These are phyloP conservation scores for Progne subis DNA, from an alignment of 2,113 vertebrate species.

Conservation along the genomic window DNA sequence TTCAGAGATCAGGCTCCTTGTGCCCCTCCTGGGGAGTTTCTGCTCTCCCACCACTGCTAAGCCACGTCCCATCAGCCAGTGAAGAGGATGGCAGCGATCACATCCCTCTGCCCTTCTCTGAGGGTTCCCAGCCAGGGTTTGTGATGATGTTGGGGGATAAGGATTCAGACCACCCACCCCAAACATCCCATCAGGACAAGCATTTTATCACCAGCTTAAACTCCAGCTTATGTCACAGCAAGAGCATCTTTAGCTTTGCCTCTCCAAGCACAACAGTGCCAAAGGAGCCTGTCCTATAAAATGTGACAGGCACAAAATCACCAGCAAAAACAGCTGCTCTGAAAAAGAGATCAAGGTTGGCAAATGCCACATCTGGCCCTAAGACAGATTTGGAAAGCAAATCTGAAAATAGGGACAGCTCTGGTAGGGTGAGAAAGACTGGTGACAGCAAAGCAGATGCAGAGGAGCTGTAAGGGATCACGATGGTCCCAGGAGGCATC, in stretches of 20 bases:
- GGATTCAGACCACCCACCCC: neutral
- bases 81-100: neutral
- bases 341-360: neutral
- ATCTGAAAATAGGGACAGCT: neutral
- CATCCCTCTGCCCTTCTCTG: neutral
- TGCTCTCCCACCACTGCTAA: neutral
- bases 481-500: fast-evolving
- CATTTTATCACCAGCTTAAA: neutral
- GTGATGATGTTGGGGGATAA: fast-evolving
- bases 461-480: neutral
- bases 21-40: neutral
- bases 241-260: neutral
- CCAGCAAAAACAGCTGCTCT: neutral
- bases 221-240: fast-evolving
- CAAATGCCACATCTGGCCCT: neutral
- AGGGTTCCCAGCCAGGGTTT: neutral
- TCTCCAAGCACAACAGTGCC: neutral
- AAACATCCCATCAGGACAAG: neutral
- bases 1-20: neutral
- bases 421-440: neutral
- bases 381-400: neutral
- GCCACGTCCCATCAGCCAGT: fast-evolving
- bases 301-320: neutral
- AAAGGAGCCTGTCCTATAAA: neutral
- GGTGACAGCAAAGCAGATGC: neutral